Evolutionary conservation across 2,888 invertebrate species (phyloP), one percentile per base, ranked within the genome.

Genomic region (Pinctada fucata): DNA sequence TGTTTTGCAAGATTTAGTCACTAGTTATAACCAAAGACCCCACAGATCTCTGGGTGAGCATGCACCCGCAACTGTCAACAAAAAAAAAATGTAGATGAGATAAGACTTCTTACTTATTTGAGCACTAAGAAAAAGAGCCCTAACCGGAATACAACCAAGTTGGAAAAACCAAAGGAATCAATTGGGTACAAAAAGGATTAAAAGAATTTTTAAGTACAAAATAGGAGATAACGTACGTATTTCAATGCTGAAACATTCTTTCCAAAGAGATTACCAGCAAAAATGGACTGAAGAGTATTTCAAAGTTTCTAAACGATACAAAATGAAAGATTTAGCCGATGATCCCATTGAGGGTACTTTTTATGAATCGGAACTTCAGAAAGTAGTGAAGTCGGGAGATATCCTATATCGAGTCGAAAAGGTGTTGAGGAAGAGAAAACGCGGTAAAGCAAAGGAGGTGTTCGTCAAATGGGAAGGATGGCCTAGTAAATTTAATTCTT

Each of bases 401-500:
- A 74, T 75, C n/a, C 47, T 78, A 0, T 82, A 75, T 58, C 78
- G 75, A 72, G 73, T 78, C 0, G 82, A 80, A 63, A 79, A 82
- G 47, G 75, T 72, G 72, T 51, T 72, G 64, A 72, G 64, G 63
- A 72, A 72, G n/a, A 63, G 72, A 64, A 63, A 64, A 64, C 63
- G 72, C 48, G 72, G 64, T n/a, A 72, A 72, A 72, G 74, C 73
- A 45, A 77, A 13, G 51, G 58, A 70, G 45, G 64, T 71, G 64
- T 50, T 49, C 8, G 63, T 76, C 13, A 76, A 76, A 76, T 71
- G 66, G 76, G 58, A 51, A 3, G 79, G 80, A 10, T 82, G 76
- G 69, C 82, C 82, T n/a, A 72, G 70, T 31, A 82, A 82, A 75
- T 82, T 80, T 71, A 78, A 78, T 68, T 71, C 63, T 6, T 82